phyloP scores from a whole-genome alignment of 2,113 vertebrate species.

The Ia io region DNA sequence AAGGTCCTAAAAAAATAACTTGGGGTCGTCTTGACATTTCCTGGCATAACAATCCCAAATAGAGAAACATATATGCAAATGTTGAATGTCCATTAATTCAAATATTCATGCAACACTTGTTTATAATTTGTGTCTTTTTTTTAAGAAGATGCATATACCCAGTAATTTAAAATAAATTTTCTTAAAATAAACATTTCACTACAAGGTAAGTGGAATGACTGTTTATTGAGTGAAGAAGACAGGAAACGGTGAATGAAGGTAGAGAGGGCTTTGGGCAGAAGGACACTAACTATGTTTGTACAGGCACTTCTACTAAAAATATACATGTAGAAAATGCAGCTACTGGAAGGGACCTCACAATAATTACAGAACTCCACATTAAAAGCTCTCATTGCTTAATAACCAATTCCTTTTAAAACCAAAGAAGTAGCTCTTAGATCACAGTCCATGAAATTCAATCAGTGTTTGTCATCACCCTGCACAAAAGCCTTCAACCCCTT shows the following conservation, averaged over 20 bases:
- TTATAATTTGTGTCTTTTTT: background rate
- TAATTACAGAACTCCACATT: constrained; percentile 18
- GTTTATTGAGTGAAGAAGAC: background rate
- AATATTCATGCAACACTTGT: background rate
- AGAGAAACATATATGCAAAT: background rate
- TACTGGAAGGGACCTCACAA: background rate
- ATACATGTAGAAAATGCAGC: background rate
- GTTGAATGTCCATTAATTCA: background rate
- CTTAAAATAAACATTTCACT: constrained; percentile 19
- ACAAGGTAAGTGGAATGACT: background rate
- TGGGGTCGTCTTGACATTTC: background rate
- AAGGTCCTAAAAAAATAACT: background rate
- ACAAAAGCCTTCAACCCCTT: background rate
- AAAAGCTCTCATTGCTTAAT: constrained; percentile 26
- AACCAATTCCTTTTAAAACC: constrained; percentile 8
- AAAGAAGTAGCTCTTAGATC: background rate
- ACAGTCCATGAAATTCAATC: background rate
- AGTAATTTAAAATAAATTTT: constrained; percentile 1
- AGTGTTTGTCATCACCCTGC: background rate
- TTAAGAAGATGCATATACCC: background rate
- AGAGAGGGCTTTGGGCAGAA: background rate
- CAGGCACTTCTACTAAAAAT: constrained; percentile 37
- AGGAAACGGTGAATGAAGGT: background rate
- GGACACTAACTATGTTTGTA: constrained; percentile 14
- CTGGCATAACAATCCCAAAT: background rate